phyloP scores from a whole-genome alignment of 1,140 invertebrate species.

The Lordiphosa clarofinis region DNA sequence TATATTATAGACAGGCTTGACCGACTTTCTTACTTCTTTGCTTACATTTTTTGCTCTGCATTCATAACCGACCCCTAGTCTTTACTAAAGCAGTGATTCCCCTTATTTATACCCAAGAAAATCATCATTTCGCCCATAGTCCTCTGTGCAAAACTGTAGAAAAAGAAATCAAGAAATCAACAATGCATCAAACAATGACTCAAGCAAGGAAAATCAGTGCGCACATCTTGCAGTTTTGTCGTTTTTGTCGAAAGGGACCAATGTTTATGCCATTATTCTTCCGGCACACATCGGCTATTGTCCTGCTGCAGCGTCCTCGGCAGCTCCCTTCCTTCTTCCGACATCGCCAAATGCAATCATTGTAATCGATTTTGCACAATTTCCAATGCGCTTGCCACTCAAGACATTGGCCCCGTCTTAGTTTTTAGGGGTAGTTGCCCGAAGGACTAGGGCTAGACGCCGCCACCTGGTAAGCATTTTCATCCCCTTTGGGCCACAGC shows the following conservation, averaged over 20 bases:
- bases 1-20: no score
- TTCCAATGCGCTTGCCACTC: constrained; percentile 57
- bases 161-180: constrained; percentile 71
- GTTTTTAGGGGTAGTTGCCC: constrained; percentile 53
- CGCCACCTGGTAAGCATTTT: constrained; percentile 45
- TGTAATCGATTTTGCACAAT: constrained; percentile 78
- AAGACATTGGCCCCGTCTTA: constrained; percentile 43
- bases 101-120: not conserved
- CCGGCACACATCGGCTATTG: constrained; percentile 62
- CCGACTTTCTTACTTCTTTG: no score
- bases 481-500: constrained; percentile 51
- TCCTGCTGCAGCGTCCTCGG: constrained; percentile 37
- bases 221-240: constrained; percentile 52
- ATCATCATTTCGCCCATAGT: no score
- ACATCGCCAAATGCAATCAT: constrained; percentile 75
- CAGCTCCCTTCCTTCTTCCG: constrained; percentile 59
- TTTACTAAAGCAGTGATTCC: no score
- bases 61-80: no score
- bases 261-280: constrained; percentile 76
- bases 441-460: constrained; percentile 26
- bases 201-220: constrained; percentile 60
- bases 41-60: no score
- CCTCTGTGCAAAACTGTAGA: constrained; percentile 52
- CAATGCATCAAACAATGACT: constrained; percentile 53
- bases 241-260: constrained; percentile 34